phyloP scores from a whole-genome alignment of 2,797 vertebrate genomes.

The Acanthopagrus latus region DNA sequence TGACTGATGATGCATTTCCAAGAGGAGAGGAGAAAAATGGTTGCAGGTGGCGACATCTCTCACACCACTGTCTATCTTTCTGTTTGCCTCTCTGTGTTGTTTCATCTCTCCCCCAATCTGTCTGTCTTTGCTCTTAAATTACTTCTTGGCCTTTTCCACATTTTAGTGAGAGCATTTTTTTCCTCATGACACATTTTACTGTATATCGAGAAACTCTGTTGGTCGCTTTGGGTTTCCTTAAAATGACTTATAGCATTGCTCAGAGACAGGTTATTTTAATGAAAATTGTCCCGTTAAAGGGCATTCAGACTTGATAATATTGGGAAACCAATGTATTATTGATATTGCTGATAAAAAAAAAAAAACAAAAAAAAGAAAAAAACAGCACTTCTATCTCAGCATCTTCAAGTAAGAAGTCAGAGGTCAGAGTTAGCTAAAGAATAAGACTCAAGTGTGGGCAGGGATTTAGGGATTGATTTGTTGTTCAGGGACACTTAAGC shows the following conservation, averaged over 20 bases:
- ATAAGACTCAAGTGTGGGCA: background rate
- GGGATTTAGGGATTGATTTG: conserved; percentile 39
- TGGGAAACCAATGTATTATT: background rate
- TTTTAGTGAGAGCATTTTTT: conserved; percentile 17
- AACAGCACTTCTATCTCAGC: background rate
- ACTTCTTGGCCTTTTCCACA: conserved; percentile 43
- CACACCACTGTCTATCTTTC: conserved; percentile 74
- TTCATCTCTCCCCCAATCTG: conserved; percentile 60
- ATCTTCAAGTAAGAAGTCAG: conserved; percentile 11
- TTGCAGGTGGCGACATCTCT: conserved; percentile 80
- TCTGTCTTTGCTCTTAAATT: conserved; percentile 66
- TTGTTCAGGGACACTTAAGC: conserved; percentile 36
- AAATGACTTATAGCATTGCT: background rate
- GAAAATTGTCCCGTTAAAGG: background rate
- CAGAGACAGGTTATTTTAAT: background rate
- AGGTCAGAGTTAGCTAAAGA: conserved; percentile 26
- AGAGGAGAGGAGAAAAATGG: conserved; percentile 78
- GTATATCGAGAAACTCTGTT: conserved; percentile 1
- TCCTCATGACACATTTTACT: conserved; percentile 16
- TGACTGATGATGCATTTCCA: conserved; percentile 84
- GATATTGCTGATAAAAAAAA: conserved; percentile 7
- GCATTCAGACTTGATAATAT: background rate
- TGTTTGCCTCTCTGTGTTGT: conserved; percentile 67
- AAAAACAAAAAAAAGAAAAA: conserved; percentile 13
- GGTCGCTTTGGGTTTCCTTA: background rate